Base-by-base conservation (phyloP, 2,888 invertebrate species). In the Agonum fuliginosum region DNA sequence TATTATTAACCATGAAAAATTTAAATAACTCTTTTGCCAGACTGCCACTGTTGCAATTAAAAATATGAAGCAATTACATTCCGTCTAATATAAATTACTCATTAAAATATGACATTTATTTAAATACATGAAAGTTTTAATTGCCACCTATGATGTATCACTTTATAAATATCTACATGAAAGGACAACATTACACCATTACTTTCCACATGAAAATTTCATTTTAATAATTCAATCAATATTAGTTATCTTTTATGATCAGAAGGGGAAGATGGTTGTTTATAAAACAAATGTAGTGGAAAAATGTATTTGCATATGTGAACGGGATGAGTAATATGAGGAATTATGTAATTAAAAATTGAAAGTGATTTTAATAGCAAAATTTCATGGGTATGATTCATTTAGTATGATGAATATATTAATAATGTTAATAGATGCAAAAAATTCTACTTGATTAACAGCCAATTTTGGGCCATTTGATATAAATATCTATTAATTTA, bases 71-170 rank as follows among this genome's bases (percentile, higher is more conserved):
- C 24, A 54, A 54, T 54, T 54, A 54, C 43, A 54, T 24, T 54
- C 20, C 54, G n/a, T 54, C 54, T 12, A 54, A 54, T 54, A 24
- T 54, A 54, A 10, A 22, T 54, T 5, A 54, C 6, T 37, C 12
- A 3, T 24, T 24, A 24, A 51, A 54, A 54, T 54, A 54, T 54
- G 54, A 24, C 22, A 54, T 22, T 22, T 54, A 54, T 54, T 54
- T 54, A 54, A 54, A 54, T 54, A 54, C 24, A 54, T 54, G 54
- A 54, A 54, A 54, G 54, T 54, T 54, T 54, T 54, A 54, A 54
- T 54, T 54, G 54, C 54, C 24, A 54, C 54, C 54, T 54, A 54
- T 22, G 24, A 54, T 24, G 10, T 54, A 54, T 24, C 37, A 37
- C 37, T n/a, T 37, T 37, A 37, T 10, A 37, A 37, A 37, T 37